Evolutionary conservation across 2,797 vertebrate species (phyloP), one percentile per base, ranked within the genome.

Genomic region (Cirrhinus mrigala): DNA sequence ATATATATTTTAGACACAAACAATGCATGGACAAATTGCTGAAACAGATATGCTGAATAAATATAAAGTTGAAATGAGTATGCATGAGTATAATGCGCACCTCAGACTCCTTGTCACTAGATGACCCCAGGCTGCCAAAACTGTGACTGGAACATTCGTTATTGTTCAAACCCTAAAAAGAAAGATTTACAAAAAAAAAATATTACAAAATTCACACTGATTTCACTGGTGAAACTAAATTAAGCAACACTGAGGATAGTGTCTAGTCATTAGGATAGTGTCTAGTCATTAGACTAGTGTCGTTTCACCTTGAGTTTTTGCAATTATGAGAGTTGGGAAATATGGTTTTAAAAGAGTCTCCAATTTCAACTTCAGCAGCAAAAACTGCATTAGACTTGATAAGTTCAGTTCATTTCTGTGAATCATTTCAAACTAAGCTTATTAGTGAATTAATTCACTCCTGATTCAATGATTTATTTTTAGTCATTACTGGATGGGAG

Each of bases 141-240:
- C 98, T 99, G 94, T 99, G 98, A 95, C 99, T 99, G 66, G 98
- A 99, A 88, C 97, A 98, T 94, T 99, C 98, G 83, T 99, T 97
- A 94, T 97, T 99, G 92, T 97, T 97, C 92, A 98, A 96, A 88
- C 97, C 97, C 98, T 99, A 20, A 60, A 86, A 81, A 73, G 16
- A 89, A 75, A 87, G 68, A 89, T 7, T 7, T 33, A 33, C 16
- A 2, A 54, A 12, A 14, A 6, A 56, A 44, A 40, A 40, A 40
- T 1, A 40, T 37, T 37, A 40, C 40, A 40, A 40, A 7, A 8
- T 60, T 24, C 1, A 40, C 11, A 20, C 20, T 37, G 50, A 14
- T 46, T 22, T 69, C 69, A 70, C 40, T 15, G 40, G 1, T 24
- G 1, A 24, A 73, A 7, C 6, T 0, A 73, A 48, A 48, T 18